These are phyloP conservation scores for Calcarius lapponicus DNA, from an alignment of 2,797 vertebrate species.

Conservation along the genomic window DNA sequence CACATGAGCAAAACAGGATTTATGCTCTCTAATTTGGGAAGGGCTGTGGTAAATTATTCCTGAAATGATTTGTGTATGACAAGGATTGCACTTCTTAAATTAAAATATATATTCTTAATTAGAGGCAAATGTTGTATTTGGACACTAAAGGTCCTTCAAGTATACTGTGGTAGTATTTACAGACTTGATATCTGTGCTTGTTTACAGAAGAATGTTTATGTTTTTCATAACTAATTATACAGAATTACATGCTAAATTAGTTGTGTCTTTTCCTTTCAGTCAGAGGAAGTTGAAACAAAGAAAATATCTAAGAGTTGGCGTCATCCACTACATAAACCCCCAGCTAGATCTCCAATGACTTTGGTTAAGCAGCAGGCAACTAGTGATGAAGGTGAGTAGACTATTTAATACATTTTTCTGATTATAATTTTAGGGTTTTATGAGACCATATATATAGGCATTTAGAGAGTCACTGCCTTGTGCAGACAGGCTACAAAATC, in stretches of 20 bases:
- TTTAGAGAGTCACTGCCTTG: background rate
- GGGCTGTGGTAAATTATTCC: background rate
- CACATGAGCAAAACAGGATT: background rate
- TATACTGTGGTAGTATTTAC: background rate
- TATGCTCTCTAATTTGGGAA: background rate
- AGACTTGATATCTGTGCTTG: background rate
- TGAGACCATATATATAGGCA: background rate
- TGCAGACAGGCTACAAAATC: background rate
- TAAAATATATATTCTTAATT: background rate
- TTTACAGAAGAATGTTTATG: background rate
- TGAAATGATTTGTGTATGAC: background rate
- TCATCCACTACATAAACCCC: slow-evolving; percentile 91
- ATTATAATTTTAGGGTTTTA: background rate
- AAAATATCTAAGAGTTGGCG: slow-evolving; percentile 91
- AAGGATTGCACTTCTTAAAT: background rate
- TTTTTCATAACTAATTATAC: background rate
- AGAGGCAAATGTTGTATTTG: background rate
- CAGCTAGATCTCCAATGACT: slow-evolving; percentile 88
- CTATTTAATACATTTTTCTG: background rate
- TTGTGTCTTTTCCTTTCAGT: background rate
- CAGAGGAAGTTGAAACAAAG: slow-evolving; percentile 69
- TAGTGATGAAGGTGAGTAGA: slow-evolving; percentile 88
- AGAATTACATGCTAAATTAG: background rate
- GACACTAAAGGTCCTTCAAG: background rate
- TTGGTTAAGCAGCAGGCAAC: slow-evolving; percentile 88